Conservation (phyloP, 1,140 invertebrate genomes). For the Phortica variegata region DNA sequence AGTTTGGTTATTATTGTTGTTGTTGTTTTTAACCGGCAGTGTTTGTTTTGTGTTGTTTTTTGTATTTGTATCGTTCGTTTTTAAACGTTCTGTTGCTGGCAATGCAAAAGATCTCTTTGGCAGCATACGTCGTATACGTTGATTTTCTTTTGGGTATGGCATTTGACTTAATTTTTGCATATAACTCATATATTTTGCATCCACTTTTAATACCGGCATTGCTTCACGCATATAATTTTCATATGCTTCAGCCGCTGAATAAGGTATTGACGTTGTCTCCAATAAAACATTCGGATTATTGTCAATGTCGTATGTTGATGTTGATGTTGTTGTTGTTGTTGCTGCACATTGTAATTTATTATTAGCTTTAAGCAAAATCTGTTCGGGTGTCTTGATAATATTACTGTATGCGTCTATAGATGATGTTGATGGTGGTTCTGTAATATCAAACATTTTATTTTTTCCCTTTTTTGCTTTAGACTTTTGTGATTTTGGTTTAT, state of each 20-base stretch:
- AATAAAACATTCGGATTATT: background rate
- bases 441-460: no score
- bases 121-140: background rate
- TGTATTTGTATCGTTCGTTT: background rate
- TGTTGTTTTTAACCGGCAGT: background rate
- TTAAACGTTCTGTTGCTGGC: background rate
- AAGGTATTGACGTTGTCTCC: constrained; percentile 3
- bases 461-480: no score
- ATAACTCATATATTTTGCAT: constrained; percentile 10
- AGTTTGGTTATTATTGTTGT: no score
- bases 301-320: background rate
- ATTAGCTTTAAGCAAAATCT: background rate
- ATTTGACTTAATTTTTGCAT: constrained; percentile 16
- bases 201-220: constrained; percentile 14
- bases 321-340: background rate
- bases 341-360: background rate
- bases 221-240: background rate
- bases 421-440: background rate
- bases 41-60: background rate
- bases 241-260: background rate
- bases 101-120: background rate
- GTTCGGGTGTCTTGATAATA: constrained; percentile 5
- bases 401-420: background rate
- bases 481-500: background rate
- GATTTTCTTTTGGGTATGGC: constrained; percentile 15